Base-by-base conservation (phyloP, 1,140 invertebrate genomes). In the Leptonema lineaticorne region DNA sequence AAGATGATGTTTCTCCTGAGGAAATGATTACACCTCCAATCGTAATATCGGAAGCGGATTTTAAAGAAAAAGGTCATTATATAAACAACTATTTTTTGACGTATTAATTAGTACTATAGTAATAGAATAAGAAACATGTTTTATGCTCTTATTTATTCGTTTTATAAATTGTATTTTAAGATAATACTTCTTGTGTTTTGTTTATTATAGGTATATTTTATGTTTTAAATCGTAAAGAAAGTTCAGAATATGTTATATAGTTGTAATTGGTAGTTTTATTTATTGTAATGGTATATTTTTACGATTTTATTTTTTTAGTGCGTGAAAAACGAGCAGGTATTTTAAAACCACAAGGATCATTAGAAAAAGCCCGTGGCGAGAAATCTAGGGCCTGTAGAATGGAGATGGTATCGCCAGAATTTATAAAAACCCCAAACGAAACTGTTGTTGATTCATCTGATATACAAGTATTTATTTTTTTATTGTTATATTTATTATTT, bases 341-440 rank as follows among this genome's bases (percentile, higher is more conserved):
- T 67, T 77, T 90, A 60, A 90, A 90, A 69, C 87, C 88, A 1
- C 88, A 90, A 77, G 85, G 86, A 0, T 88, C 86, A 0, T 74
- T 89, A 66, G 87, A 89, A 76, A 83, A 85, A 48, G 84, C 83
- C 33, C 78, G 87, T 20, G 85, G 87, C 70, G 84, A 86, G 64
- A 77, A 84, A 8, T 72, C 68, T 0, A 70, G 74, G 27, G 53
- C 66, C 11, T 74, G 57, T 3, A 73, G 57, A 11, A 45, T 75
- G 20, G 81, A 80, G 59, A 72, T 76, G 24, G 78, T 81, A 64
- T 82, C 81, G 9, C 71, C 71, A 16, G 70, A 69, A n/a, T 30
- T 27, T 14, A 3, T 16, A 22, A 62, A 60, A 18, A 11, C 63
- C 3, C 18, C 30, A 24, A 50, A 29, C 11, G 65, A 67, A 28